Evolutionary conservation across 1,140 invertebrate species (phyloP), one percentile per base, ranked within the genome.

Genomic region (Hormaphis cornu): DNA sequence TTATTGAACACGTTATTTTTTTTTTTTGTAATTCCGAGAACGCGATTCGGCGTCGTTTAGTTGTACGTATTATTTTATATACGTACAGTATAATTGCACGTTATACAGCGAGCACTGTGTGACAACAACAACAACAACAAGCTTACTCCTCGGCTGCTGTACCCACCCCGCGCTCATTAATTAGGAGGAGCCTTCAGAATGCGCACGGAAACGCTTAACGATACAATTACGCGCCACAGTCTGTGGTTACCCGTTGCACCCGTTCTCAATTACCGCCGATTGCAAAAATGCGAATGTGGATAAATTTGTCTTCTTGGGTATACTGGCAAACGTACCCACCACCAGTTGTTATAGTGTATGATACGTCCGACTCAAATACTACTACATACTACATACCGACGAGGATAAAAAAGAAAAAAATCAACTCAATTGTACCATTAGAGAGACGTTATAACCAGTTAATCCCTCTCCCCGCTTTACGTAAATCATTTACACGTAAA

Each of bases 151-250:
- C n/a, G n/a, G 54, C 53, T 33, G 37, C 30, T 37, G n/a, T 35
- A 37, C 20, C 54, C 24, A 40, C 12, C 14, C 10, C 26, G 24
- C 20, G 40, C 35, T 58, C 35, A 58, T 58, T 58, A 58, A 9
- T 58, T 40, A n/a, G 54, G 54, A n/a, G 54, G 54, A 58, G 54
- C 40, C 54, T 58, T 58, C 40, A 58, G 54, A 58, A 58, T 58
- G 35, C n/a, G n/a, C 54, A 58, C 8, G 20, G 35, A 37, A 58
- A 58, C 40, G 40, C 33, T 58, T 58, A 58, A 58, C 54, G 54
- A 58, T 58, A 35, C 54, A 58, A 58, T 58, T 58, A 58, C 54
- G 40, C 54, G n/a, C n/a, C n/a, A n/a, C 54, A 58, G 54, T 58
- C 40, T 58, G 54, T 35, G 40, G n/a, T n/a, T n/a, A n/a, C n/a